These are phyloP conservation scores for Oriolus oriolus DNA, from an alignment of 2,113 vertebrate species.

Conservation along the genomic window DNA sequence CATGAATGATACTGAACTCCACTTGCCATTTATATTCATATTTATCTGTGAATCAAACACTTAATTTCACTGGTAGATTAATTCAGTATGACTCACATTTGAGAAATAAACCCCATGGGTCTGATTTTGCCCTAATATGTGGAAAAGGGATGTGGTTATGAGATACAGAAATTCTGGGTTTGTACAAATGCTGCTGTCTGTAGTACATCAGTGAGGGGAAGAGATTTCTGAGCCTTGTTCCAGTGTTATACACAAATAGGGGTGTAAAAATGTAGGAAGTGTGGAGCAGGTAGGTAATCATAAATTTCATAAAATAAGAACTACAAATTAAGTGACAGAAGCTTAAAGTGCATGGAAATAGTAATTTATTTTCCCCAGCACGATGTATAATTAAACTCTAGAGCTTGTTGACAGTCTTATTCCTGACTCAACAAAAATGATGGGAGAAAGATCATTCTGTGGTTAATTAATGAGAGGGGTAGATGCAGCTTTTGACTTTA, in stretches of 20 bases:
- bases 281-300: neutral
- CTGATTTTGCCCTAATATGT: neutral
- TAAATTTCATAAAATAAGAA: neutral
- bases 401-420: neutral
- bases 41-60: neutral
- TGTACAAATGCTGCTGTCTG: neutral
- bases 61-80: neutral
- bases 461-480: neutral
- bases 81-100: neutral
- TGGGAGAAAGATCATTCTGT: neutral
- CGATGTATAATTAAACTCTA: neutral
- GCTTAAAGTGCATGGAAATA: neutral
- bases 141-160: neutral
- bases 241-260: fast-evolving
- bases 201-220: neutral
- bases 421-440: neutral
- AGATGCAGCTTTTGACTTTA: neutral
- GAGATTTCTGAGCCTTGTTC: neutral
- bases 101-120: neutral
- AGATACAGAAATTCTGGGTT: neutral
- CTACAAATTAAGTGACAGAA: neutral
- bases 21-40: neutral
- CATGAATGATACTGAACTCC: neutral
- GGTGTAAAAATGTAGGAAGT: neutral
- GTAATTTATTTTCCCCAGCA: neutral